Conservation (phyloP, 2,888 invertebrate species). For the Nephrotoma guestfalica region DNA sequence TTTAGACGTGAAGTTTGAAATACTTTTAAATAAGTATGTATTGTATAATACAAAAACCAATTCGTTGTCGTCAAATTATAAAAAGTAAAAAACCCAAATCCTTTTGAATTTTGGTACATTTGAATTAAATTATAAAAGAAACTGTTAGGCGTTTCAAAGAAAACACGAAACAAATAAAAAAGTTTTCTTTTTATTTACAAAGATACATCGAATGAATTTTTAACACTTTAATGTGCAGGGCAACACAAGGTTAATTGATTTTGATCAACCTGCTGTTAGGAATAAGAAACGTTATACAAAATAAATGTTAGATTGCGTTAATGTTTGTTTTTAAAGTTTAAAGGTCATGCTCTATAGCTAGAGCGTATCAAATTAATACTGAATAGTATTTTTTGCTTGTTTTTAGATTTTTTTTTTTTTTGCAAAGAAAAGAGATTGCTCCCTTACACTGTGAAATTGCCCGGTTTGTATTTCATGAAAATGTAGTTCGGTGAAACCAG, state of each 20-base stretch:
- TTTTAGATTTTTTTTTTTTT: too few species aligned
- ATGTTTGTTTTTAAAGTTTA: background rate
- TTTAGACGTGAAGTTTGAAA: background rate
- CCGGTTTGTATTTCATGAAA: too few species aligned
- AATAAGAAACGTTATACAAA: background rate
- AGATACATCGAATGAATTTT: background rate
- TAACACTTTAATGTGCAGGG: background rate
- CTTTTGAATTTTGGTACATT: background rate
- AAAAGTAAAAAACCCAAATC: background rate
- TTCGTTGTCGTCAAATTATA: background rate
- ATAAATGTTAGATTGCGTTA: background rate
- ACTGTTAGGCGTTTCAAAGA: background rate
- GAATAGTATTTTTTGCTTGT: too few species aligned
- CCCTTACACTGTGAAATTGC: too few species aligned
- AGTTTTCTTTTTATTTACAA: background rate
- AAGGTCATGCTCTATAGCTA: background rate
- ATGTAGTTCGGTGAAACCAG: too few species aligned
- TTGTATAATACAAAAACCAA: background rate
- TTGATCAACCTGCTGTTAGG: background rate
- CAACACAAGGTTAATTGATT: background rate
- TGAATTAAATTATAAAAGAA: background rate
- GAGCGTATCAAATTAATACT: background rate
- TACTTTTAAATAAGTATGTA: background rate
- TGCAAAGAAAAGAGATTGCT: too few species aligned
- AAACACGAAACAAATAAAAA: background rate